A percentile compares a stretch with the other conserved stretches of the same genome.
These are phyloP conservation scores for Squalus acanthias DNA, from an alignment of 2,797 vertebrate species.

Conservation along the genomic window DNA sequence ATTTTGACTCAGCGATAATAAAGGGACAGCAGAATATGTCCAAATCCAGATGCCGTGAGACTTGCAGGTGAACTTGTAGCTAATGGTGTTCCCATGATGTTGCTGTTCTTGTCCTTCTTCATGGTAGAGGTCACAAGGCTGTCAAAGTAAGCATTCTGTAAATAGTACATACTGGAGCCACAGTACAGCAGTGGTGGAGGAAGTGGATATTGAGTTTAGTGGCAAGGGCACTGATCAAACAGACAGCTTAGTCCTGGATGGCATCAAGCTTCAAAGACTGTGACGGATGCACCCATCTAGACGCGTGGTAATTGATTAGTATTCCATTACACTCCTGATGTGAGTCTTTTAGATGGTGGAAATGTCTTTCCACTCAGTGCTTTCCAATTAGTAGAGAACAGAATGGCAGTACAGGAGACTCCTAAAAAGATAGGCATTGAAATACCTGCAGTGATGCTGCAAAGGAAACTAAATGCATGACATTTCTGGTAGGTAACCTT, in stretches of 20 bases:
- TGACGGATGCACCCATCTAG: neutral
- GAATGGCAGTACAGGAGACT: neutral
- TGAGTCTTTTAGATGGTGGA: neutral
- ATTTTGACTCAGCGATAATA: neutral
- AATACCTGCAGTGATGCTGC: neutral
- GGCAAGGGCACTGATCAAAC: neutral
- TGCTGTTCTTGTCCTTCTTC: neutral
- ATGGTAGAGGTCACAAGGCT: neutral
- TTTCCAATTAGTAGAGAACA: neutral
- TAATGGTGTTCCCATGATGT: neutral
- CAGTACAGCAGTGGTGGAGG: neutral
- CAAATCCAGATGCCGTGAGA: neutral
- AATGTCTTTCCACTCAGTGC: neutral
- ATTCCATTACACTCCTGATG: neutral
- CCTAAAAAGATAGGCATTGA: neutral
- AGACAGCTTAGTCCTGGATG: neutral
- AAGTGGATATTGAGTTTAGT: neutral
- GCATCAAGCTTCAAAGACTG: neutral
- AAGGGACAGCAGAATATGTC: neutral
- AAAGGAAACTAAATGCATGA: neutral
- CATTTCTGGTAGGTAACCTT: neutral
- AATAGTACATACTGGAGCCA: neutral
- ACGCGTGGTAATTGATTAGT: neutral
- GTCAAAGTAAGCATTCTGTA: neutral
- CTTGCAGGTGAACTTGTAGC: neutral